Conservation (phyloP, 1,140 invertebrate species). For the Laupala kohalensis region DNA sequence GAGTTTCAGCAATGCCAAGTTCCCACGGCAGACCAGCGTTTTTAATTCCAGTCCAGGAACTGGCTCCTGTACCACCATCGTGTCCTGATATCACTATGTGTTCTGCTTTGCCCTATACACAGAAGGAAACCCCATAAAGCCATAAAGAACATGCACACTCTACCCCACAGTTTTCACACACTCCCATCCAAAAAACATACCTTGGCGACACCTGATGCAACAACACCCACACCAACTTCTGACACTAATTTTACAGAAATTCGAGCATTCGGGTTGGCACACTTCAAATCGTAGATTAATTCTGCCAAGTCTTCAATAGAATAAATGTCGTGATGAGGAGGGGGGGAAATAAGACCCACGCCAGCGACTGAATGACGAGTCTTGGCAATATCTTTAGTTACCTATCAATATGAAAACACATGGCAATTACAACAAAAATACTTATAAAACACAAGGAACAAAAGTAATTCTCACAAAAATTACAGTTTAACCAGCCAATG, state of each 20-base stretch:
- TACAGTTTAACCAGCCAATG: too few relatives aligned
- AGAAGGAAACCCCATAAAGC: slow-evolving; percentile 1
- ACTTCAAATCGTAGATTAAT: slow-evolving; percentile 96
- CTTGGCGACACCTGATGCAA: slow-evolving; percentile 95
- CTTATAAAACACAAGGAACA: too few relatives aligned
- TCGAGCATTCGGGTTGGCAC: slow-evolving; percentile 86
- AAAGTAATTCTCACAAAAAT: too few relatives aligned
- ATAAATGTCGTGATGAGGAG: slow-evolving; percentile 99
- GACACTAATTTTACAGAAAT: slow-evolving; percentile 98
- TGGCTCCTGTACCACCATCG: slow-evolving; percentile 95
- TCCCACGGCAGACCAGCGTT: slow-evolving; percentile 95
- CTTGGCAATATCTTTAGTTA: slow-evolving; percentile 82
- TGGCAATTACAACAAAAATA: too few relatives aligned
- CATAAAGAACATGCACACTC: slow-evolving; percentile 1
- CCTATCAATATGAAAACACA: not conserved
- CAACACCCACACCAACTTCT: slow-evolving; percentile 95
- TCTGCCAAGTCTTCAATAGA: slow-evolving; percentile 98
- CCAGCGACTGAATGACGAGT: slow-evolving; percentile 92
- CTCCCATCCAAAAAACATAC: too few relatives aligned
- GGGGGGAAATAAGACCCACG: slow-evolving; percentile 96
- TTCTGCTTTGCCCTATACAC: slow-evolving; percentile 72
- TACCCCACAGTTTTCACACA: too few relatives aligned
- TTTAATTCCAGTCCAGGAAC: slow-evolving; percentile 94
- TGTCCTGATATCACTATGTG: slow-evolving; percentile 98
- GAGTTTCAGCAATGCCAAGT: slow-evolving; percentile 91